Base-by-base conservation (phyloP, 1,140 invertebrate genomes). In the Hycleus cichorii region DNA sequence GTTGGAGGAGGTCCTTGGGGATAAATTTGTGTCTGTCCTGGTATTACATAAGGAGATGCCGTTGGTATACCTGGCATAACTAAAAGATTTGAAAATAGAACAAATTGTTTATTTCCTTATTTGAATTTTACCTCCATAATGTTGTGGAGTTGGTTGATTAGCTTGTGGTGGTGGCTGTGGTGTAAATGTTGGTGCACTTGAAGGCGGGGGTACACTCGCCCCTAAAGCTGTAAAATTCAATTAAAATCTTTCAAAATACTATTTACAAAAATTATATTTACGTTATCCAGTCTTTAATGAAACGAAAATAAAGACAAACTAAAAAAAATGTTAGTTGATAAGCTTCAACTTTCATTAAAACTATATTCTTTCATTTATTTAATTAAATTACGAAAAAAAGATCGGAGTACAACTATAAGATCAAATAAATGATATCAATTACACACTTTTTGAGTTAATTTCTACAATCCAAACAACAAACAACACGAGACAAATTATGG, bases 1-100 rank as follows among this genome's bases (percentile, higher is more conserved):
- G 72, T 70, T 5, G 72, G 72, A 8, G 72, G 72, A 27, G 72
- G 72, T 39, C 72, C 72, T 57, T 74, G 72, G 2, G 72, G 69
- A 61, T 74, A 74, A 6, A 74, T 59, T 50, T 73, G 72, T 10
- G 72, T 69, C 58, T 74, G 72, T n/a, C 72, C 72, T 42, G 71
- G 72, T 25, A 74, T 65, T 38, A 73, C 67, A 61, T 74, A 74
- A 25, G 72, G 71, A 27, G 66, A 60, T 11, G 64, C 69, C 32
- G 66, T 66, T 6, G 69, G 69, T 45, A 73, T 70, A 12, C 71
- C 71, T 10, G 70, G 71, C 55, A 74, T 62, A 42, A 74, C 71
- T 69, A 49, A 12, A 12, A 42, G 43, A 52, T 26, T 40, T 52
- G 39, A 43, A 24, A 8, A 25, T 42, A 4, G 5, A 44, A 11